Evolutionary conservation across 2,113 vertebrate genomes (phyloP), one percentile per base, ranked within the genome.

Genomic region (Brevimyrus niger): DNA sequence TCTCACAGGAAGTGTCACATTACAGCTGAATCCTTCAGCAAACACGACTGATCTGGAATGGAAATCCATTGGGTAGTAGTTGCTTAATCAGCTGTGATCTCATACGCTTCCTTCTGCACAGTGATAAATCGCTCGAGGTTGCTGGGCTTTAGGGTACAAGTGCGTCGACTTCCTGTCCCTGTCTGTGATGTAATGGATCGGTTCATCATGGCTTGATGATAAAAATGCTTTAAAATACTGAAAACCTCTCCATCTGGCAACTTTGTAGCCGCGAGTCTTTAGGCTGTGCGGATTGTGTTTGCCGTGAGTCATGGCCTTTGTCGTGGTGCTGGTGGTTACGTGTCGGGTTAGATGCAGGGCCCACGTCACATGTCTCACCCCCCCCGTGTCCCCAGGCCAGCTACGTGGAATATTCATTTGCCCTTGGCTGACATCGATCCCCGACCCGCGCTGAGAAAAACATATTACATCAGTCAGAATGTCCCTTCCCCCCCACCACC

Each of bases 161-260:
- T 93, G 92, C 89, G 90, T 91, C 91, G 91, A 82, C 93, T 92
- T 93, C 91, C 89, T 93, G 89, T 89, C 90, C 91, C 91, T 91
- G 55, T 94, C 91, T 94, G 94, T 65, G n/a, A 91, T 95, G 95
- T 94, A 94, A 93, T 89, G 87, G 90, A 94, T 93, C 87, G 85
- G 69, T 95, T 94, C 95, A 93, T 93, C 80, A 55, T 94, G 92
- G 94, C 92, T 31, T 9, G 90, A 93, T 93, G 91, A 95, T 95
- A 94, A 95, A 95, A 95, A 91, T 69, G 92, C 92, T 94, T 95
- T 92, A 44, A 93, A 94, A 92, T 0, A 91, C 92, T 90, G 76
- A 92, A 89, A 90, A 91, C 89, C 88, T 93, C 91, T 92, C 93
- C 91, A 90, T 94, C 90, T 92, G 55, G 94, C 90, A 91, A 88